Percentiles rank a stretch among this genome's conserved stretches.
phyloP scores from a whole-genome alignment of 2,797 vertebrate species.

The Streptopelia turtur region DNA sequence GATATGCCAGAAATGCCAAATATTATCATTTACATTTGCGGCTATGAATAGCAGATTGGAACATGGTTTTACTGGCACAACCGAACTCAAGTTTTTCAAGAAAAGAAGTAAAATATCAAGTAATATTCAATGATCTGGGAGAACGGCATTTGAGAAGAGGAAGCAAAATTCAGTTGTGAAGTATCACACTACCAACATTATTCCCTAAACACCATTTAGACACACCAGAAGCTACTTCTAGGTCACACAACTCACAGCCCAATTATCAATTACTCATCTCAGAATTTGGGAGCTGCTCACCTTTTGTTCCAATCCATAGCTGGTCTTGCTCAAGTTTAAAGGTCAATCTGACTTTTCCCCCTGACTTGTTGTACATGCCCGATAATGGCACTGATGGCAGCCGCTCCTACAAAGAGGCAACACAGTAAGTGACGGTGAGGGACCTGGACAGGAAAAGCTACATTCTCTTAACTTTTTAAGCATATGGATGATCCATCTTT shows the following conservation, averaged over 20 bases:
- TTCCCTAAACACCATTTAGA: neutral
- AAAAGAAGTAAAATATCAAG: neutral
- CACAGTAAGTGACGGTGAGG: neutral
- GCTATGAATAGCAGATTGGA: neutral
- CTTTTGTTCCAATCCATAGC: conserved; percentile 99
- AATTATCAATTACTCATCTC: neutral
- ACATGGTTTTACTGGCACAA: neutral
- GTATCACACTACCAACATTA: neutral
- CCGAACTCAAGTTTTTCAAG: neutral
- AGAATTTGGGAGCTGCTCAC: conserved; percentile 72
- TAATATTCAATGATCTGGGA: neutral
- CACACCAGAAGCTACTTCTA: neutral
- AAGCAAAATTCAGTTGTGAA: neutral
- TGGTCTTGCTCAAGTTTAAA: conserved; percentile 99
- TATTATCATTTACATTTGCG: neutral
- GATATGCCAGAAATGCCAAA: neutral
- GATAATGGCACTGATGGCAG: conserved; percentile 96
- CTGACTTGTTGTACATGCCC: conserved; percentile 99
- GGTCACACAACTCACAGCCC: neutral
- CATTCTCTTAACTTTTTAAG: neutral
- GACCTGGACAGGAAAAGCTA: neutral
- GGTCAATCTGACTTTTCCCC: conserved; percentile 96
- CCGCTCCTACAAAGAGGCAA: conserved; percentile 85
- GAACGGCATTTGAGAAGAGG: neutral
- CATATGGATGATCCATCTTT: rapidly evolving